Evolutionary conservation across 1,140 invertebrate genomes (phyloP).

Genomic region (Sycophaga agraensis): DNA sequence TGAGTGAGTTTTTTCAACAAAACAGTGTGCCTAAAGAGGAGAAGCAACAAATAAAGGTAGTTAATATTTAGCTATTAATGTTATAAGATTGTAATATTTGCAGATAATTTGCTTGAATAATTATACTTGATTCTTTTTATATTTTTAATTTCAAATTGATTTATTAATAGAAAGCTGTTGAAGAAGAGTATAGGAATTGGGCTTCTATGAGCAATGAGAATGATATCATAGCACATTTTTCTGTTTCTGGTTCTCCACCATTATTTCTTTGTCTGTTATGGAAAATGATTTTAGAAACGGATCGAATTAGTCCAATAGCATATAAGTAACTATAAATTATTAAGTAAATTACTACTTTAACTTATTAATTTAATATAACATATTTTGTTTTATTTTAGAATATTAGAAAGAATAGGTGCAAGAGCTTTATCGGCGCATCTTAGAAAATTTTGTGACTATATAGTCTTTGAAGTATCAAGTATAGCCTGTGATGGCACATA

Average conservation of each 20-base stretch:
- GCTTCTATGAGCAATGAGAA: constrained; percentile 95
- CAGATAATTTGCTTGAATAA: neutral
- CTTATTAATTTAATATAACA: constrained; percentile 2
- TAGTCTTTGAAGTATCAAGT: constrained; percentile 89
- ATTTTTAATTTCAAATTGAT: no score
- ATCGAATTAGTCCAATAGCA: constrained; percentile 87
- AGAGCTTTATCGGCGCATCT: constrained; percentile 86
- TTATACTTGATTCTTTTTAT: constrained; percentile 3
- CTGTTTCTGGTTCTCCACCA: constrained; percentile 82
- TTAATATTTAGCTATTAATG: neutral
- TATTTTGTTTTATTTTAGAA: constrained; percentile 61
- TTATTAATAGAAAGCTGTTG: constrained; percentile 75
- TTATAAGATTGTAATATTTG: neutral
- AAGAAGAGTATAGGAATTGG: constrained; percentile 95
- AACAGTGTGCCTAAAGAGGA: constrained; percentile 85
- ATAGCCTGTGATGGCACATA: constrained; percentile 79
- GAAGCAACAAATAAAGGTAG: constrained; percentile 79
- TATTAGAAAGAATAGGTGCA: constrained; percentile 90
- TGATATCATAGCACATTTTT: constrained; percentile 95
- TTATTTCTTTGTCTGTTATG: constrained; percentile 88
- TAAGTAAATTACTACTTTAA: neutral
- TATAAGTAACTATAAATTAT: constrained; percentile 74
- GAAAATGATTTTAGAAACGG: constrained; percentile 94
- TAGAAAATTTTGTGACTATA: constrained; percentile 91
- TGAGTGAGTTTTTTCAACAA: constrained; percentile 85